Conservation (phyloP, 2,113 vertebrate species). For the Dryoscopus gambensis region DNA sequence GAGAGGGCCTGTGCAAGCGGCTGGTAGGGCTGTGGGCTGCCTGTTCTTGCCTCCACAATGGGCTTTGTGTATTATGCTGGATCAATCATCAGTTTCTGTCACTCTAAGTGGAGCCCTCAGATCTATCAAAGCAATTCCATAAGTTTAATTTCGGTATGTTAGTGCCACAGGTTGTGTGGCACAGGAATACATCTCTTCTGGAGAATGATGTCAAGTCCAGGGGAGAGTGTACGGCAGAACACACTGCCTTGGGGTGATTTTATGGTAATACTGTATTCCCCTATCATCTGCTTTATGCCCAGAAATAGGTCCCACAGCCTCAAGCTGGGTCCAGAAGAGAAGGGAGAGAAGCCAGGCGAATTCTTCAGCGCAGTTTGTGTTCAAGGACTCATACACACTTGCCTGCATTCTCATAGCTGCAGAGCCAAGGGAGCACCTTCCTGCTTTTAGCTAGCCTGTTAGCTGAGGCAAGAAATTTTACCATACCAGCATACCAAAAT, state of each 20-base stretch:
- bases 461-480: background rate
- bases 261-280: background rate
- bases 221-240: accelerated
- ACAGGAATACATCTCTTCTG: background rate
- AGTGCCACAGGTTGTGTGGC: background rate
- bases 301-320: background rate
- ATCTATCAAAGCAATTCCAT: background rate
- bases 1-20: accelerated
- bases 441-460: background rate
- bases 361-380: background rate
- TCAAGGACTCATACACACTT: background rate
- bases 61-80: background rate
- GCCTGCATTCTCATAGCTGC: accelerated
- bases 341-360: background rate
- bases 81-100: background rate
- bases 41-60: background rate
- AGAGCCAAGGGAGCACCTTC: background rate
- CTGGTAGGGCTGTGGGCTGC: background rate
- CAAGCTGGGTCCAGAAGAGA: background rate
- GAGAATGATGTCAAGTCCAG: background rate
- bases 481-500: background rate
- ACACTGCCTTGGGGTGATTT: background rate
- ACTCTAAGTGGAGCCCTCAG: background rate
- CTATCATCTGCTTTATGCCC: background rate
- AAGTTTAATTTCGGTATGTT: accelerated